phyloP scores from a whole-genome alignment of 1,140 invertebrate species.

The Ceratitis capitata region DNA sequence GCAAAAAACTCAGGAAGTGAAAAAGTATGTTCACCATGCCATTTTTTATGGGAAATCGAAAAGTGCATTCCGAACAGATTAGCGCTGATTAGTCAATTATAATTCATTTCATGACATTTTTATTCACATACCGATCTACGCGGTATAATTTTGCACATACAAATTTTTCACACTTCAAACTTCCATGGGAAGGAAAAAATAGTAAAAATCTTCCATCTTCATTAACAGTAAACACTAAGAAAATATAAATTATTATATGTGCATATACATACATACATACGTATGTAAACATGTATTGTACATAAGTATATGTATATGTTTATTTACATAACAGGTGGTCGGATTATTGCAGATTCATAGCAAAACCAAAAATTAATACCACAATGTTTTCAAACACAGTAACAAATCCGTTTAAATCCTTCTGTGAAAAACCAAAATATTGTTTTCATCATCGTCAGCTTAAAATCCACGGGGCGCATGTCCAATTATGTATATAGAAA shows the following conservation, averaged over 20 bases:
- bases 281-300: background rate
- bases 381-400: slow-evolving; percentile 64
- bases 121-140: too few relatives aligned
- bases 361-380: background rate
- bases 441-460: slow-evolving; percentile 64
- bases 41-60: too few relatives aligned
- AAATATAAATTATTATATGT: background rate
- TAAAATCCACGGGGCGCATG: slow-evolving; percentile 63
- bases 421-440: slow-evolving; percentile 57
- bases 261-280: background rate
- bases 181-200: too few relatives aligned
- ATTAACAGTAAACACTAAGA: too few relatives aligned
- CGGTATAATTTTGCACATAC: too few relatives aligned
- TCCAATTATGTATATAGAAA: slow-evolving; percentile 56
- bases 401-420: slow-evolving; percentile 59
- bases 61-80: too few relatives aligned
- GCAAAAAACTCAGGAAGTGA: too few relatives aligned
- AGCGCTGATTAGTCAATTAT: too few relatives aligned
- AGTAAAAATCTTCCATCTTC: too few relatives aligned
- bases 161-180: too few relatives aligned
- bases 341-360: background rate
- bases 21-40: too few relatives aligned
- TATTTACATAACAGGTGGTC: background rate
- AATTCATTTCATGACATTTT: too few relatives aligned
- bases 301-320: background rate